phyloP scores from a whole-genome alignment of 1,140 invertebrate species.

The Neodiprion fabricii region DNA sequence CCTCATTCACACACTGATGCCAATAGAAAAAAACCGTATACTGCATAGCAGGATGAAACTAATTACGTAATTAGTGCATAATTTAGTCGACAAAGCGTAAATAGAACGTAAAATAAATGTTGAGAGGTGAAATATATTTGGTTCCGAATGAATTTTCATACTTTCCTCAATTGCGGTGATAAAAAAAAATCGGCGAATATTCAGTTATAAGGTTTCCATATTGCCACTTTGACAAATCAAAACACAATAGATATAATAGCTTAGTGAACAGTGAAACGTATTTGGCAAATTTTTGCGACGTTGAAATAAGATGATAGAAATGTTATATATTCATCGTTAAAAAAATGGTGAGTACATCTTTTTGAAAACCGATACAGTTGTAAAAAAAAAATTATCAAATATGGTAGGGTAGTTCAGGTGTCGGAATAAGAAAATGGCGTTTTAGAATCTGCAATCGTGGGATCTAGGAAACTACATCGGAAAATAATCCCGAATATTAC shows the following conservation, averaged over 20 bases:
- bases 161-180: background rate
- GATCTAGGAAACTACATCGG: background rate
- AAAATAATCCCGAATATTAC: background rate
- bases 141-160: background rate
- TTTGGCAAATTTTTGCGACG: background rate
- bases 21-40: background rate
- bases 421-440: background rate
- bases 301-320: background rate
- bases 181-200: background rate
- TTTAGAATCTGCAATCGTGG: constrained; percentile 1
- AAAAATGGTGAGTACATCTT: background rate
- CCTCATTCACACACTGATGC: background rate
- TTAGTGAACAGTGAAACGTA: background rate
- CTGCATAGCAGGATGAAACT: background rate
- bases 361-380: background rate
- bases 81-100: background rate
- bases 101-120: background rate
- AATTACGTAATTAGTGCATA: background rate
- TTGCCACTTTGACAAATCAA: constrained; percentile 2
- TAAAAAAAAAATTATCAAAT: background rate
- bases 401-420: too few relatives aligned
- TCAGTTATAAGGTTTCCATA: background rate
- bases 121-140: background rate
- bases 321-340: background rate
- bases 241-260: constrained; percentile 3